Conservation (phyloP, 1,140 invertebrate species). For the Orchestia grillus region DNA sequence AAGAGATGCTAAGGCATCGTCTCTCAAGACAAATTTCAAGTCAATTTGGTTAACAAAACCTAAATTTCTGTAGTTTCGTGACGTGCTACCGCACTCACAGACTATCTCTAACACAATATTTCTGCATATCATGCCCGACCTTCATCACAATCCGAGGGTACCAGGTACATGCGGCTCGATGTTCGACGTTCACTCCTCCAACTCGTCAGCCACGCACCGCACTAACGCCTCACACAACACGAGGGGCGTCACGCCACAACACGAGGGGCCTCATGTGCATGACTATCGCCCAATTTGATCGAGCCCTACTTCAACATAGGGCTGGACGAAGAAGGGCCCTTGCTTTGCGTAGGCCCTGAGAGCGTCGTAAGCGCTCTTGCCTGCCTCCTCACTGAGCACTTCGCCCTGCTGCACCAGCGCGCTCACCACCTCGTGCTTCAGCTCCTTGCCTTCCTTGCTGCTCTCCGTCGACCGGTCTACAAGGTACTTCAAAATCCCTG, state of each 20-base stretch:
- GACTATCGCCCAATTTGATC: not conserved
- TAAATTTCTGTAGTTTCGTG: not conserved
- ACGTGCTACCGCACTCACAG: not conserved
- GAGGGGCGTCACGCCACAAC: not conserved
- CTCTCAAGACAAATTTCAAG: not conserved
- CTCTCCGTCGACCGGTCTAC: slow-evolving; percentile 71
- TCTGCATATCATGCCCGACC: not conserved
- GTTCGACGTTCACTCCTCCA: not conserved
- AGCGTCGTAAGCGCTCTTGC: not conserved
- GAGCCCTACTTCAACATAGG: slow-evolving; percentile 17
- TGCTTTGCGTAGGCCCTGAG: slow-evolving; percentile 51
- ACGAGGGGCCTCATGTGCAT: not conserved
- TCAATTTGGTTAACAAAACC: not conserved
- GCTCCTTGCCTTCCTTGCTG: slow-evolving; percentile 71
- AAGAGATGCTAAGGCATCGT: not conserved
- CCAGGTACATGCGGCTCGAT: not conserved
- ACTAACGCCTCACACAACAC: not conserved
- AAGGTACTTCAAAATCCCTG: slow-evolving; percentile 71
- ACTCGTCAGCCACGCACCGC: not conserved
- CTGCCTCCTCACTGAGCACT: not conserved
- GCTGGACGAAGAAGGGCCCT: slow-evolving; percentile 57
- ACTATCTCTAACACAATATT: not conserved
- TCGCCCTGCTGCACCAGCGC: slow-evolving; percentile 67
- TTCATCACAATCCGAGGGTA: not conserved
- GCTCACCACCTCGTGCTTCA: slow-evolving; percentile 70